Evolutionary conservation across 2,888 invertebrate genomes (phyloP).

Genomic region (Eupithecia insigniata): DNA sequence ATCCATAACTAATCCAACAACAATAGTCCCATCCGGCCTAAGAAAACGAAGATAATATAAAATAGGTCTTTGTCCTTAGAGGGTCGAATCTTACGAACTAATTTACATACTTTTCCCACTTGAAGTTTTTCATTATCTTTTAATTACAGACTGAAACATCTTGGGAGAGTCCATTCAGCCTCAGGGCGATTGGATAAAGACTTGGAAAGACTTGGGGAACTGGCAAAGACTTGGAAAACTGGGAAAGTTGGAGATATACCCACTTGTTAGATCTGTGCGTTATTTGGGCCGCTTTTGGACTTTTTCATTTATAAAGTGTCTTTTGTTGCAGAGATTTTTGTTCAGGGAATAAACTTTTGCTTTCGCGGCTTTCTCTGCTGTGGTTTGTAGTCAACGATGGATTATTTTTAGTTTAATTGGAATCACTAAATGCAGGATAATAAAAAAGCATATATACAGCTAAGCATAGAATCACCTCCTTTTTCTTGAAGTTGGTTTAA

Average conservation of each 20-base stretch:
- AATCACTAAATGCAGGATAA: no score
- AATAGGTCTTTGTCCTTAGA: conserved; percentile 45
- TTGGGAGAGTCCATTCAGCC: conserved; percentile 51
- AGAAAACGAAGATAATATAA: conserved; percentile 40
- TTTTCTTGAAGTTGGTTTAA: no score
- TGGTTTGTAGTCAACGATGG: conserved; percentile 22
- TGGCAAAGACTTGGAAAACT: conserved; percentile 23
- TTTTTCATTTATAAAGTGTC: conserved; percentile 40
- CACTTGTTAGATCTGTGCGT: conserved; percentile 38
- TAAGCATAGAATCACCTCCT: no score
- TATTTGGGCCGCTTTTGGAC: conserved; percentile 36
- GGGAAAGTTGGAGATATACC: conserved; percentile 36
- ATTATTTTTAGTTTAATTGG: not conserved
- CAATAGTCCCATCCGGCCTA: conserved; percentile 35
- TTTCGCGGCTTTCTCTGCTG: conserved; percentile 23
- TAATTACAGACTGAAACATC: conserved; percentile 65
- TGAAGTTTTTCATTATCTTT: conserved; percentile 72
- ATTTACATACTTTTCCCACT: conserved; percentile 70
- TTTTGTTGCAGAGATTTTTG: conserved; percentile 34
- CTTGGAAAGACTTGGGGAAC: conserved; percentile 32
- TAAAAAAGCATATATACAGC: no score
- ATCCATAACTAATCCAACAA: conserved; percentile 34
- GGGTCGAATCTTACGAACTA: conserved; percentile 53
- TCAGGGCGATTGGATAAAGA: conserved; percentile 44
- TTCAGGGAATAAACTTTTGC: conserved; percentile 29